Base-by-base conservation (phyloP, 2,113 vertebrate genomes). In the Crotophaga sulcirostris region DNA sequence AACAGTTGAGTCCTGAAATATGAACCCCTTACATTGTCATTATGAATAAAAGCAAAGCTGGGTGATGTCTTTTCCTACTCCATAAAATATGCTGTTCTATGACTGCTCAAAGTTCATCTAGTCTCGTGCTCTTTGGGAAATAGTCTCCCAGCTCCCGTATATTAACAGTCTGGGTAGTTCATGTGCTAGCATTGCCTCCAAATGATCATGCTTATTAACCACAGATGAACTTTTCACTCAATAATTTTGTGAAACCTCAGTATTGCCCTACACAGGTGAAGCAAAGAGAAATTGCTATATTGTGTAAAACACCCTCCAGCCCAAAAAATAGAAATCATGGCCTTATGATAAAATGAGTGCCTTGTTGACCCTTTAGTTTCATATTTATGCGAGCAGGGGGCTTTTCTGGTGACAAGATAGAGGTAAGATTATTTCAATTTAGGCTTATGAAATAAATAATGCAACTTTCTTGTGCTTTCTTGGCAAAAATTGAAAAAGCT, bases 401-500 rank as follows among this genome's bases (percentile, higher is more conserved):
- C 9, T 89, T 74, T 92, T 74, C 76, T 78, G 59, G 45, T 47
- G 33, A 42, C 21, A 68, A 66, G 74, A 94, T 95, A 85, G 15
- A 81, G n/a, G 23, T 33, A 70, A 88, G 64, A 92, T 93, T 68
- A 89, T 52, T 78, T 89, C 5, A 51, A n/a, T 69, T 84, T 90
- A 84, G 75, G 87, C 51, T 94, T 90, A 66, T 77, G 40, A 94
- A 96, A 96, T 90, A 94, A 91, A 83, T 58, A 93, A 91, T 29
- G 26, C 47, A 33, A 54, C 19, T 79, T 96, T 85, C 84, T 92
- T 95, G 45, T 56, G 47, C 94, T 96, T 89, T 95, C 80, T 85
- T 95, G 89, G 60, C 55, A n/a, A 72, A 96, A 97, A 96, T 92
- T 67, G 62, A 68, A 92, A 89, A 96, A 91, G 72, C 80, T 94